These are phyloP conservation scores for Alethe diademata DNA, from an alignment of 2,113 vertebrate genomes.

Conservation along the genomic window DNA sequence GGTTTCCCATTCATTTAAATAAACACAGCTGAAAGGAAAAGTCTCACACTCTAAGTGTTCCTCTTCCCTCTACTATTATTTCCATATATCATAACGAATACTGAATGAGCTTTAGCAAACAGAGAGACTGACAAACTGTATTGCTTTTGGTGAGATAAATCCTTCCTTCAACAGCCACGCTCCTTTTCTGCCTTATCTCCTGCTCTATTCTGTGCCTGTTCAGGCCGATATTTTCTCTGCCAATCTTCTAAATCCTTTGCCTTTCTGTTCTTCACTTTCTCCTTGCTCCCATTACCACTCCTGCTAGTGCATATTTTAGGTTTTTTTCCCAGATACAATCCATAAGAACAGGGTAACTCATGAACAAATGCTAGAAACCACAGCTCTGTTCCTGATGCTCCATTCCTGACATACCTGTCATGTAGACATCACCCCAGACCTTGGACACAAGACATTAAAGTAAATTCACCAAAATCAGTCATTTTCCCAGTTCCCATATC, in stretches of 20 bases:
- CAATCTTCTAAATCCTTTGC: not conserved
- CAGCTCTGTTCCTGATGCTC: too few species aligned
- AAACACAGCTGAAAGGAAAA: conserved; percentile 28
- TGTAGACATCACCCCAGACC: not conserved
- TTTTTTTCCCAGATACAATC: not conserved
- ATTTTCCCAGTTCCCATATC: not conserved
- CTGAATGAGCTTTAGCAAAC: conserved; percentile 9
- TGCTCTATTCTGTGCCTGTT: not conserved
- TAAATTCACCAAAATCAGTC: not conserved
- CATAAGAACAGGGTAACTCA: not conserved
- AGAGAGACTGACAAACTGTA: not conserved
- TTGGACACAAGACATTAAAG: not conserved
- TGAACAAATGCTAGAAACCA: not conserved
- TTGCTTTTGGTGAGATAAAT: conserved; percentile 19
- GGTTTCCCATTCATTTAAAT: conserved; percentile 25
- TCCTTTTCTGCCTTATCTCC: not conserved
- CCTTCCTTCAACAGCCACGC: not conserved
- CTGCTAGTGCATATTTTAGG: not conserved
- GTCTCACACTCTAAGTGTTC: not conserved
- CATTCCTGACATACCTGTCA: not conserved
- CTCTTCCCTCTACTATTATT: conserved; percentile 7
- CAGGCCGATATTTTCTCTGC: not conserved
- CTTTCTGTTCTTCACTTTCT: not conserved
- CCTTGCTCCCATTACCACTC: not conserved
- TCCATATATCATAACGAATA: not conserved